A percentile compares a stretch with the other conserved stretches of the same genome.
phyloP scores from a whole-genome alignment of 2,888 invertebrate genomes.

The Hypomecis punctinalis region DNA sequence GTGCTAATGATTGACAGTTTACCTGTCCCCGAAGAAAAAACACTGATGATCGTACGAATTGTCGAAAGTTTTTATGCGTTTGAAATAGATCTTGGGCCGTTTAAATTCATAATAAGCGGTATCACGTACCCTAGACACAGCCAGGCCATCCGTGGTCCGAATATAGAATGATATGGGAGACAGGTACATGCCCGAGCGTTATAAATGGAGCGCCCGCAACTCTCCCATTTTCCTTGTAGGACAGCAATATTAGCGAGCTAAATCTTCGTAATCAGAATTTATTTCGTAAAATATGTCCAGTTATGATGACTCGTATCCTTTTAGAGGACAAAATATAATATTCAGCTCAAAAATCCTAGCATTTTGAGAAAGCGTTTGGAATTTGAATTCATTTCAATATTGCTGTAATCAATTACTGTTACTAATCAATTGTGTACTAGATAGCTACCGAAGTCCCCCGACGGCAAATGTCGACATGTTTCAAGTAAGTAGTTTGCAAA shows the following conservation, averaged over 20 bases:
- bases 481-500: too few species aligned
- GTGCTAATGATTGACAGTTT: conserved; percentile 39
- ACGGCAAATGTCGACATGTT: too few species aligned
- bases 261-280: conserved; percentile 15
- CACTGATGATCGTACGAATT: conserved; percentile 19
- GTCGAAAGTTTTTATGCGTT: conserved; percentile 18
- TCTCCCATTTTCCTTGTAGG: conserved; percentile 16
- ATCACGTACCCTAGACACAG: conserved; percentile 19
- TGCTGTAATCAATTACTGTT: too few species aligned
- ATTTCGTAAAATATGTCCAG: neutral
- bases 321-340: too few species aligned
- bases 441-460: too few species aligned
- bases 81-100: conserved; percentile 16
- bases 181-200: conserved; percentile 11
- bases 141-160: conserved; percentile 16
- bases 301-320: neutral
- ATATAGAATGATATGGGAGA: conserved; percentile 24
- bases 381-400: too few species aligned
- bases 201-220: conserved; percentile 15
- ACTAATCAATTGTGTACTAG: too few species aligned
- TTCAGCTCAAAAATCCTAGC: too few species aligned
- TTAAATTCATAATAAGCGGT: conserved; percentile 18
- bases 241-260: conserved; percentile 8
- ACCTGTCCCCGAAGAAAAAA: conserved; percentile 23
- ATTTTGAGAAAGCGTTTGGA: too few species aligned